Conservation (phyloP, 1,140 invertebrate genomes). For the Periplaneta americana region DNA sequence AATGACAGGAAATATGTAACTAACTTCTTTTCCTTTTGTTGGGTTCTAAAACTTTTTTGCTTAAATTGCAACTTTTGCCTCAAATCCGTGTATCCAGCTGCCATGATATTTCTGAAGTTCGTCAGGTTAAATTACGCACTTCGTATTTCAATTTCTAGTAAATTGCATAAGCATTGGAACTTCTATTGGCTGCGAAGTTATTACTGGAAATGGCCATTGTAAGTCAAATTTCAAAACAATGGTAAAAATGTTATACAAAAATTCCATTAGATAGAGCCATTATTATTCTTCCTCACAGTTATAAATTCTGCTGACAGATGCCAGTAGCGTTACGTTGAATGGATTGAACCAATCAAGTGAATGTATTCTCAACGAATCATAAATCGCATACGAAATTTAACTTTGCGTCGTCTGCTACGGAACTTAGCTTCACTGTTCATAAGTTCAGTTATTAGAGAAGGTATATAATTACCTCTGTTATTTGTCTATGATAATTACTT, state of each 20-base stretch:
- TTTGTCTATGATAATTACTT: too few species aligned
- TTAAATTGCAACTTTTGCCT: conserved; percentile 19
- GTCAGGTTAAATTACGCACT: conserved; percentile 2
- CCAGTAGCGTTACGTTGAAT: too few species aligned
- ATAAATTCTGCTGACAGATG: background rate
- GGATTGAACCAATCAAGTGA: too few species aligned
- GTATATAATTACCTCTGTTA: too few species aligned
- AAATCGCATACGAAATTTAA: too few species aligned
- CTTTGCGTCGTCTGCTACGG: too few species aligned
- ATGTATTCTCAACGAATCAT: too few species aligned
- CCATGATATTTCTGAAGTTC: conserved; percentile 8
- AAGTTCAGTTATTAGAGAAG: too few species aligned
- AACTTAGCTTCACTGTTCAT: too few species aligned
- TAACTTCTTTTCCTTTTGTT: conserved; percentile 16
- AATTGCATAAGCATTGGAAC: background rate
- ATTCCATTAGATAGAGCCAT: background rate
- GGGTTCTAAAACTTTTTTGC: conserved; percentile 9
- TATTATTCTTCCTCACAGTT: background rate
- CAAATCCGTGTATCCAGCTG: conserved; percentile 17
- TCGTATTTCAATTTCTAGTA: background rate
- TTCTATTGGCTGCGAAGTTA: background rate
- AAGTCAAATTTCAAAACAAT: background rate
- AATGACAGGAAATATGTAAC: background rate
- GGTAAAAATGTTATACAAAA: too few species aligned
- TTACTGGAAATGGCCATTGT: background rate